Evolutionary conservation across 2,888 invertebrate genomes (phyloP).

Genomic region (Drosophila vallismaia): DNA sequence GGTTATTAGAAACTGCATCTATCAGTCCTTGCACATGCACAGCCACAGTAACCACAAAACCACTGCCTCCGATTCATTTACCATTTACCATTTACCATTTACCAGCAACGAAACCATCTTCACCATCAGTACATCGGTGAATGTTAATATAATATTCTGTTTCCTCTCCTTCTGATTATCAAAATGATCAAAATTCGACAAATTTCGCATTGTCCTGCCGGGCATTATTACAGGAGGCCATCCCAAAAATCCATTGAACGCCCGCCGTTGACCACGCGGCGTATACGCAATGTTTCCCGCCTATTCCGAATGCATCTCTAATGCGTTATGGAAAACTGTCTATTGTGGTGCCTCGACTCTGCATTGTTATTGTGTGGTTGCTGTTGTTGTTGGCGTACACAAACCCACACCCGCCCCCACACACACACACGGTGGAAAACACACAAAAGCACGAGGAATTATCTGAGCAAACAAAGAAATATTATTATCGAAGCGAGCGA

Average conservation of each 20-base stretch:
- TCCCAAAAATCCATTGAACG: too few species aligned
- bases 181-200: slow-evolving; percentile 31
- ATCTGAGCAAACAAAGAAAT: slow-evolving; percentile 32
- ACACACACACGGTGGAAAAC: too few species aligned
- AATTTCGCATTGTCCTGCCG: slow-evolving; percentile 17
- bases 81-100: neutral
- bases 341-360: slow-evolving; percentile 20
- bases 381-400: slow-evolving; percentile 2
- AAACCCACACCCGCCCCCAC: too few species aligned
- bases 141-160: neutral
- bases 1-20: slow-evolving; percentile 23
- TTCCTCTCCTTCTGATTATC: slow-evolving; percentile 13
- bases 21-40: neutral
- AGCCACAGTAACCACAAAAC: neutral
- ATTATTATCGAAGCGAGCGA: neutral
- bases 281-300: slow-evolving; percentile 14
- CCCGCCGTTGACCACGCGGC: too few species aligned
- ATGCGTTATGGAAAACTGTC: slow-evolving; percentile 40
- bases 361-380: slow-evolving; percentile 19
- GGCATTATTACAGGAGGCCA: slow-evolving; percentile 13
- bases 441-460: neutral
- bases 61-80: neutral
- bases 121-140: too few species aligned
- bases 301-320: slow-evolving; percentile 33
- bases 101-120: too few species aligned